Conservation (phyloP, 1,140 invertebrate genomes). For the Centruroides vittatus region DNA sequence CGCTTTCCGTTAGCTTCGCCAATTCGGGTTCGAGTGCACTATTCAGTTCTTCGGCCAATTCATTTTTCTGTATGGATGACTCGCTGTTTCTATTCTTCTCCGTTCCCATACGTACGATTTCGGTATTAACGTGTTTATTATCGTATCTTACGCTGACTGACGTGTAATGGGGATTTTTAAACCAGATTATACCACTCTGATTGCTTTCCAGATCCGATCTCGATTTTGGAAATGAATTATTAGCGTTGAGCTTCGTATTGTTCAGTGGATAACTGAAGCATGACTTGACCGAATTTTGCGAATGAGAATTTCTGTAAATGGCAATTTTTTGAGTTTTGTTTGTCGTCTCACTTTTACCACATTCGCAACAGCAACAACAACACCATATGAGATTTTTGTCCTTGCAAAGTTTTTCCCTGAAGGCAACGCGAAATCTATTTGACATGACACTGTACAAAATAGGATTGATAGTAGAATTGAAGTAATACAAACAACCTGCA, state of each 20-base stretch:
- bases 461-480: conserved; percentile 24
- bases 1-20: conserved; percentile 2
- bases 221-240: no score
- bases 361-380: background rate
- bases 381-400: background rate
- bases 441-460: conserved; percentile 24
- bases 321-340: background rate
- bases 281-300: conserved; percentile 8
- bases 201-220: no score
- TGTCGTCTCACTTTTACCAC: background rate
- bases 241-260: background rate
- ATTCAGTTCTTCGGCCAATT: conserved; percentile 4
- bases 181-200: no score
- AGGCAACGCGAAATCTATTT: conserved; percentile 22
- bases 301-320: conserved; percentile 9
- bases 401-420: conserved; percentile 11
- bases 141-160: no score
- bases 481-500: conserved; percentile 23
- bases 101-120: no score
- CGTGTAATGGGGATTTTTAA: no score
- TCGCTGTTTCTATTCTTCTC: no score
- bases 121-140: no score
- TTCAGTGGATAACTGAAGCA: conserved; percentile 3
- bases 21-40: conserved; percentile 5
- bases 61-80: background rate